Base-by-base conservation (phyloP, 2,797 vertebrate genomes). In the Sparus aurata region DNA sequence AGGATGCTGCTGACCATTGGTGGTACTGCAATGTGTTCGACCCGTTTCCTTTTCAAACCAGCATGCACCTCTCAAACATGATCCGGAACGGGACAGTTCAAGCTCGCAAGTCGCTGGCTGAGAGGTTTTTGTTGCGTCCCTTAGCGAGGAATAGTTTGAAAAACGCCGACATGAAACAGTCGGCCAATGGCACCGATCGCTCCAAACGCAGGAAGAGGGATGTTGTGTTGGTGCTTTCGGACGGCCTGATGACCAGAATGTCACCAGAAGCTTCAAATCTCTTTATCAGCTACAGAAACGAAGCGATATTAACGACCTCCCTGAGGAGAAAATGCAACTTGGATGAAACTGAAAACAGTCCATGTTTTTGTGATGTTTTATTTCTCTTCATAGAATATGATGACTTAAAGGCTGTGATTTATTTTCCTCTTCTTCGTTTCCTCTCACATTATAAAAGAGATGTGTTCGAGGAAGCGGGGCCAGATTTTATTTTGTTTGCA, bases 401-500 rank as follows among this genome's bases (percentile, higher is more conserved):
- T 49, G 64, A 41, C 70, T 69, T 61, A 59, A 67, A 25, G 16
- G 34, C 41, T 55, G 13, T 20, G 6, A 9, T 46, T 54, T 12
- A 8, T 13, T 22, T 22, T 2, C 27, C 13, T 45, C 64, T 52
- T 20, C 71, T 80, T 79, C 23, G 62, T 75, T 64, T 43, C 58
- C 20, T 9, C 47, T 63, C 47, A 54, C 52, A 38, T 18, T 61
- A 45, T 54, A 52, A 63, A 72, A 67, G 70, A 57, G 43, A 23
- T 50, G 34, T 69, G 57, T 4, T 57, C 54, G 6, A 34, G 20
- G 0, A 75, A 46, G 0, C 22, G 5, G 38, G 12, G 0, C 12
- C 34, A 62, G 62, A 69, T 65, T 85, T 77, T 5, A 43, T 59
- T 55, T 60, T 5, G 43, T 62, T 53, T 66, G 62, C 62, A 54